These are phyloP conservation scores for Sarcophaga bullata DNA, from an alignment of 1,140 invertebrate genomes.

Conservation along the genomic window DNA sequence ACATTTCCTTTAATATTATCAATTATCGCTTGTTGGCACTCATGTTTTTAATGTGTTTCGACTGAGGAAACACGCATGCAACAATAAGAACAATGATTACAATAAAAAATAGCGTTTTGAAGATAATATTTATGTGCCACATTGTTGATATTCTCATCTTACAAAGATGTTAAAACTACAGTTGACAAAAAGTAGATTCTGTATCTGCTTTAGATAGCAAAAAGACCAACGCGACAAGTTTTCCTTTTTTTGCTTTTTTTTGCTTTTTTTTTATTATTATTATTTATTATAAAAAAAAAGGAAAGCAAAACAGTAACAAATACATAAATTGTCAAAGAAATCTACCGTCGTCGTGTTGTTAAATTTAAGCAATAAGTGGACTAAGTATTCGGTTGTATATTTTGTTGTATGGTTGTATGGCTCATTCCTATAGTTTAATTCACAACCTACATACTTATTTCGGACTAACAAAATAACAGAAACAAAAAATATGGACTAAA, in stretches of 20 bases:
- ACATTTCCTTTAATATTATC: background rate
- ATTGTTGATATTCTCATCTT: slow-evolving; percentile 4
- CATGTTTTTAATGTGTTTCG: background rate
- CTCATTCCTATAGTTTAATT: background rate
- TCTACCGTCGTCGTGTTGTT: background rate
- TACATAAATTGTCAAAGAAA: background rate
- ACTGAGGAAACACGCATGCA: background rate
- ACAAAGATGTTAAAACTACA: too few relatives aligned
- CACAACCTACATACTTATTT: slow-evolving; percentile 12
- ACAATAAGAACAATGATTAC: too few relatives aligned
- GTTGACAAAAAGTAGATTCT: too few relatives aligned
- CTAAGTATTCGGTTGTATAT: background rate
- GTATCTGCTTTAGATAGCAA: too few relatives aligned
- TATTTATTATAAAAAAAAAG: background rate
- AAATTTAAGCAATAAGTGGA: too few relatives aligned
- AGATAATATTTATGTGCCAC: slow-evolving; percentile 6
- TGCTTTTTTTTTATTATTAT: too few relatives aligned
- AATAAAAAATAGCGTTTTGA: background rate
- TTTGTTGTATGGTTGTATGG: background rate
- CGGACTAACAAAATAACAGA: background rate
- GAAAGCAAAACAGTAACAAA: background rate
- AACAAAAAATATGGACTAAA: background rate
- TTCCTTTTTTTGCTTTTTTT: too few relatives aligned
- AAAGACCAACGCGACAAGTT: too few relatives aligned
- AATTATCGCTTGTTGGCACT: slow-evolving; percentile 32